Percentiles rank a stretch among this genome's conserved stretches.
phyloP scores from a whole-genome alignment of 1,140 invertebrate species.

The Trachymyrmex septentrionalis region DNA sequence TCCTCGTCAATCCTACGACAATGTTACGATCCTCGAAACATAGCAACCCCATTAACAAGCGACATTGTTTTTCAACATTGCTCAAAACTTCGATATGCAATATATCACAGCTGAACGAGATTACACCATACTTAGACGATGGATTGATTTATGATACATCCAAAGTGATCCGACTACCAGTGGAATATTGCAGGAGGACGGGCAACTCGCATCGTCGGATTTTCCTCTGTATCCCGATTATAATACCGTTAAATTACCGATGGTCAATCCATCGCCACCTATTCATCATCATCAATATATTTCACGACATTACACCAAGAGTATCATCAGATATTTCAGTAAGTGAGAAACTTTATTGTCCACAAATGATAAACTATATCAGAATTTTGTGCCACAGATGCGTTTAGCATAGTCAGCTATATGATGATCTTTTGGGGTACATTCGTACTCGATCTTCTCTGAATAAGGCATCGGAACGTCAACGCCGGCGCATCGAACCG shows the following conservation, averaged over 20 bases:
- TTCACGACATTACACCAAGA: slow-evolving; percentile 82
- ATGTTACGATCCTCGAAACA: neutral
- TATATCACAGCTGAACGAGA: slow-evolving; percentile 87
- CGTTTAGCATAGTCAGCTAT: slow-evolving; percentile 77
- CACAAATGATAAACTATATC: neutral
- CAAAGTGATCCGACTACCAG: slow-evolving; percentile 88
- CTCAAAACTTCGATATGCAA: slow-evolving; percentile 25
- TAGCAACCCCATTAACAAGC: neutral
- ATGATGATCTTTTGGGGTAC: slow-evolving; percentile 87
- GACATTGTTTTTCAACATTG: neutral
- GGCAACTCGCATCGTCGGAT: slow-evolving; percentile 83
- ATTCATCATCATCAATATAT: slow-evolving; percentile 84
- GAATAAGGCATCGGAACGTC: slow-evolving; percentile 93
- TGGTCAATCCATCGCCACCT: slow-evolving; percentile 89
- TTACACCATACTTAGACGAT: slow-evolving; percentile 89
- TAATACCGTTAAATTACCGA: slow-evolving; percentile 87
- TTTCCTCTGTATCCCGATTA: slow-evolving; percentile 86
- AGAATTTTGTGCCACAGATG: slow-evolving; percentile 70
- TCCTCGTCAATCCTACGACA: slow-evolving; percentile 86
- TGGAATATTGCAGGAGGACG: slow-evolving; percentile 84
- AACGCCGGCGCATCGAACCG: slow-evolving; percentile 89
- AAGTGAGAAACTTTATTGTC: slow-evolving; percentile 78
- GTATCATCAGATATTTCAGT: slow-evolving; percentile 88
- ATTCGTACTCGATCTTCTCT: slow-evolving; percentile 88
- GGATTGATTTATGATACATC: slow-evolving; percentile 88